These are phyloP conservation scores for Melinopterus prodromus DNA, from an alignment of 2,888 invertebrate genomes.

Conservation along the genomic window DNA sequence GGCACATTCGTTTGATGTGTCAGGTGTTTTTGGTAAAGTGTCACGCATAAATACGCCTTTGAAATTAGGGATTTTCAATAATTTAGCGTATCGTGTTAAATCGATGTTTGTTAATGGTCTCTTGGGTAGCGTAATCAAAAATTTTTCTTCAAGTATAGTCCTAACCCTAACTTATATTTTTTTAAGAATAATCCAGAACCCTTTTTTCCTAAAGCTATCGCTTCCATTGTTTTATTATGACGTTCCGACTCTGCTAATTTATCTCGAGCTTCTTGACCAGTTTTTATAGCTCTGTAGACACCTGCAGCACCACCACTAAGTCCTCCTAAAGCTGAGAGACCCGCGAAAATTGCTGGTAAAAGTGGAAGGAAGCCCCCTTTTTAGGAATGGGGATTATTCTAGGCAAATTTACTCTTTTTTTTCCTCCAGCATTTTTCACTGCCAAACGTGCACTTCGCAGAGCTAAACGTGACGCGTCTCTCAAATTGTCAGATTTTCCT, in stretches of 20 bases:
- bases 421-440: slow-evolving; percentile 33
- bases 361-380: slow-evolving; percentile 45
- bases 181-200: slow-evolving; percentile 44
- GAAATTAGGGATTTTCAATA: slow-evolving; percentile 41
- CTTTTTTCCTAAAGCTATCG: slow-evolving; percentile 46
- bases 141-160: slow-evolving; percentile 43
- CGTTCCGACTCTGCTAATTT: slow-evolving; percentile 45
- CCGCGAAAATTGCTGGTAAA: slow-evolving; percentile 47
- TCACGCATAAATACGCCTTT: slow-evolving; percentile 49
- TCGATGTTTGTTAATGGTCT: slow-evolving; percentile 45
- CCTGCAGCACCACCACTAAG: slow-evolving; percentile 44
- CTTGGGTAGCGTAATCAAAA: slow-evolving; percentile 40
- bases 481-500: too few relatives aligned
- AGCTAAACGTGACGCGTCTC: too few relatives aligned
- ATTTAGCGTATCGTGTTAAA: slow-evolving; percentile 38
- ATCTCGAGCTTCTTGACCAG: slow-evolving; percentile 42
- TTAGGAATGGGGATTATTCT: slow-evolving; percentile 37
- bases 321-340: slow-evolving; percentile 44
- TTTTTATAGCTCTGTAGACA: slow-evolving; percentile 46
- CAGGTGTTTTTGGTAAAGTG: slow-evolving; percentile 38
- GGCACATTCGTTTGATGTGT: slow-evolving; percentile 45
- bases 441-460: slow-evolving; percentile 24
- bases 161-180: slow-evolving; percentile 45
- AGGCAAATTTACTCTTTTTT: slow-evolving; percentile 24
- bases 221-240: slow-evolving; percentile 49